Evolutionary conservation across 1,140 invertebrate genomes (phyloP).

Genomic region (Bombus difficillimus): DNA sequence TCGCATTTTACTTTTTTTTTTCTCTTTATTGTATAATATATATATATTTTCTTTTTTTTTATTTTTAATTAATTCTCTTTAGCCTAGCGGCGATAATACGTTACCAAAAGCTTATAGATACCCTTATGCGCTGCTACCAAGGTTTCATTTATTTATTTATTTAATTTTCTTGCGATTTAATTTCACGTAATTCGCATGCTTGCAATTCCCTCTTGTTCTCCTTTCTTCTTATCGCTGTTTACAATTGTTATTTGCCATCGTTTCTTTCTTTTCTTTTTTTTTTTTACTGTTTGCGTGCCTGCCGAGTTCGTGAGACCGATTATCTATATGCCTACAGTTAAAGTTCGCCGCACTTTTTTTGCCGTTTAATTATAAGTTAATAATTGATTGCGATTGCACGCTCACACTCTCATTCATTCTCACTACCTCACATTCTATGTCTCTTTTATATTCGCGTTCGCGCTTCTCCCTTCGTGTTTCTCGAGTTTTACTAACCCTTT

Average conservation of each 20-base stretch:
- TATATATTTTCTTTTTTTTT: constrained; percentile 39
- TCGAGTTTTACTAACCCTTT: not conserved
- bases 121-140: constrained; percentile 77
- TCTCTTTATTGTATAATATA: constrained; percentile 42
- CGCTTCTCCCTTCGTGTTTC: not conserved
- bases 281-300: constrained; percentile 42
- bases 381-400: constrained; percentile 77
- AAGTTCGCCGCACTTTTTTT: constrained; percentile 64
- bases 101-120: constrained; percentile 80
- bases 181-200: constrained; percentile 56
- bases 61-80: constrained; percentile 59
- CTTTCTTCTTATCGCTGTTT: not conserved
- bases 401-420: constrained; percentile 20
- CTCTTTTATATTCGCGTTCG: not conserved
- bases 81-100: constrained; percentile 76
- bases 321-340: constrained; percentile 58
- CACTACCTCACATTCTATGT: constrained; percentile 15
- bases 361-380: constrained; percentile 73
- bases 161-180: constrained; percentile 54
- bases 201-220: constrained; percentile 39
- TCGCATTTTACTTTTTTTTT: constrained; percentile 10
- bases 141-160: constrained; percentile 58
- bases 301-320: constrained; percentile 47
- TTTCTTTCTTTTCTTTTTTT: not conserved
- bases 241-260: not conserved